phyloP scores from a whole-genome alignment of 1,140 invertebrate genomes.

The Globodera ellingtonae region DNA sequence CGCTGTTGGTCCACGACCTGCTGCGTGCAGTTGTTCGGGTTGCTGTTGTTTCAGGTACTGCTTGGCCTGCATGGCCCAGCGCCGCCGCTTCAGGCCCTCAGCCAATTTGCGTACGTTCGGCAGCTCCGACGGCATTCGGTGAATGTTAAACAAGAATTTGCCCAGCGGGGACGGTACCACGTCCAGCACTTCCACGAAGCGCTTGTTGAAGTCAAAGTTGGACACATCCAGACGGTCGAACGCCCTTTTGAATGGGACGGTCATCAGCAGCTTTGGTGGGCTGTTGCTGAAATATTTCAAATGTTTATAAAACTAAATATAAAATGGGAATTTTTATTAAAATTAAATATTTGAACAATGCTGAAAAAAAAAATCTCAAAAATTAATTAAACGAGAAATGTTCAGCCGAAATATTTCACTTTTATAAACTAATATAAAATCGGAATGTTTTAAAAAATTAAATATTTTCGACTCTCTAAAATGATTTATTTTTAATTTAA shows the following conservation, averaged over 20 bases:
- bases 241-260: conserved; percentile 1
- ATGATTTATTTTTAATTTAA: too few species aligned
- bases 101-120: background rate
- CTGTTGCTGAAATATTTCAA: too few species aligned
- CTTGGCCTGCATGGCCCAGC: background rate
- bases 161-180: background rate
- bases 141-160: conserved; percentile 10
- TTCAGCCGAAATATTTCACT: too few species aligned
- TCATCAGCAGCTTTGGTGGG: background rate
- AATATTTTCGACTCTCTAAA: too few species aligned
- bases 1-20: too few species aligned
- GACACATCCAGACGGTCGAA: conserved; percentile 24
- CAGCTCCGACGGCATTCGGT: background rate
- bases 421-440: too few species aligned
- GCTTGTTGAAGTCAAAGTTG: conserved; percentile 25
- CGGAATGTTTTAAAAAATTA: too few species aligned
- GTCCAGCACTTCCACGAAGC: background rate
- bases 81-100: background rate
- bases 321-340: too few species aligned
- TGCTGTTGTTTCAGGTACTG: background rate
- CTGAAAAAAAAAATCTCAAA: too few species aligned
- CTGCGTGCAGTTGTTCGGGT: background rate
- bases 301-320: too few species aligned
- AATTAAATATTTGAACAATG: too few species aligned
- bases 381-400: too few species aligned